Evolutionary conservation across 2,797 vertebrate genomes (phyloP), one percentile per base, ranked within the genome.

Genomic region (Heterohyrax brucei): DNA sequence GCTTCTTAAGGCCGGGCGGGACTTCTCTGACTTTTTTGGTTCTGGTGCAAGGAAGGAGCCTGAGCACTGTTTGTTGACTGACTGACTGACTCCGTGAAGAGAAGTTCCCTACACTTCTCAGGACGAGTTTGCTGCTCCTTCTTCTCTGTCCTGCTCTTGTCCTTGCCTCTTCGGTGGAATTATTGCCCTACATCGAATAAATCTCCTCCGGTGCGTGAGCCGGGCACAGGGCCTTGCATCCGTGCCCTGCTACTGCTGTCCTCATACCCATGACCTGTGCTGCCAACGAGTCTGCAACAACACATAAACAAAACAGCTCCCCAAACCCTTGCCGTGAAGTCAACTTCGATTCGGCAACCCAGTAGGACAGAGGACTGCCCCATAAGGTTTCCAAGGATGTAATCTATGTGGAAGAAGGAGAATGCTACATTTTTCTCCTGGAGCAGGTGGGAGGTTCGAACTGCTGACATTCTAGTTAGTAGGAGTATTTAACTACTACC

Each of bases 21-120:
- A 50, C 50, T 3, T 16, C 30, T 48, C 56, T 50, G 6, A 70
- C 6, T 6, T 3, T n/a, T 30, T 70, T 70, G 66, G 62, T 33
- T 2, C 46, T 53, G 64, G 48, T 18, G 22, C 66, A 2, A 0
- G 10, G 39, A 7, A 30, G 10, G n/a, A 24, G n/a, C 3, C 72
- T 7, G 39, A 26, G n/a, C 5, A 64, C 3, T 19, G 14, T n/a
- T 26, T 22, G 28, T 2, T 22, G 22, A 66, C 4, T 0, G 1
- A 53, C 21, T 5, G 8, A 61, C 26, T 7, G 10, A 44, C 18
- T 10, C 7, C 7, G 13, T 12, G 46, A 48, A 8, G 0, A 3
- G 46, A 46, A 64, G 10, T n/a, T 9, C 3, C 21, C 39, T 2
- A 2, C 2, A 22, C 0, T 26, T 39, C n/a, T 33, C 12, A 30